phyloP scores from a whole-genome alignment of 2,888 invertebrate genomes.

The Sinohyriopsis cumingii region DNA sequence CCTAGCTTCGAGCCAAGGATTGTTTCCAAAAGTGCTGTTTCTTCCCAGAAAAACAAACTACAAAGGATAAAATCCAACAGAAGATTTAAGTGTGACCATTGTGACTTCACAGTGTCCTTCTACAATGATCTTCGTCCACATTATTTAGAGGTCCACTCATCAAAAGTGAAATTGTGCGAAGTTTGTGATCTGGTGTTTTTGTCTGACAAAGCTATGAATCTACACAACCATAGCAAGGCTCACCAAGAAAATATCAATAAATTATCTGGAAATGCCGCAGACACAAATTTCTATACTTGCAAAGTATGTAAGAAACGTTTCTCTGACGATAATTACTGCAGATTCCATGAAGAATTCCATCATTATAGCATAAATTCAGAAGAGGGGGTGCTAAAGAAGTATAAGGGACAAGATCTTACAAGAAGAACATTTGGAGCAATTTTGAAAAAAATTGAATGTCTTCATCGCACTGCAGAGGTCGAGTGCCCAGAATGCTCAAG shows the following conservation, averaged over 20 bases:
- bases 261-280: constrained; percentile 23
- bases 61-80: constrained; percentile 11
- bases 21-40: no score
- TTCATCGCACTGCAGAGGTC: constrained; percentile 37
- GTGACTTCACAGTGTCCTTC: constrained; percentile 53
- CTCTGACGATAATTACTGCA: constrained; percentile 53
- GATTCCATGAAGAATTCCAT: constrained; percentile 60
- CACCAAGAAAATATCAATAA: constrained; percentile 56
- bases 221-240: constrained; percentile 54
- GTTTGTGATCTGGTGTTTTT: constrained; percentile 60
- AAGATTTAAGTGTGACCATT: constrained; percentile 59
- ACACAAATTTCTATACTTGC: constrained; percentile 46
- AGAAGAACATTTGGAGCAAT: constrained; percentile 44
- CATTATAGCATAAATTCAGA: constrained; percentile 57
- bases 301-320: constrained; percentile 60
- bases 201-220: constrained; percentile 52
- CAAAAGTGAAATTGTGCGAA: constrained; percentile 53
- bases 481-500: constrained; percentile 62
- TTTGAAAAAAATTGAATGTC: constrained; percentile 36
- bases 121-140: constrained; percentile 60
- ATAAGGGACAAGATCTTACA: constrained; percentile 50
- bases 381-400: constrained; percentile 43
- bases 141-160: constrained; percentile 57
- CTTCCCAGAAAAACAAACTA: no score
- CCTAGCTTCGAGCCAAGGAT: no score